Percentiles rank a stretch among this genome's conserved stretches.
Evolutionary conservation across 2,888 invertebrate species (phyloP).

Genomic region (Drosophila seclusa): DNA sequence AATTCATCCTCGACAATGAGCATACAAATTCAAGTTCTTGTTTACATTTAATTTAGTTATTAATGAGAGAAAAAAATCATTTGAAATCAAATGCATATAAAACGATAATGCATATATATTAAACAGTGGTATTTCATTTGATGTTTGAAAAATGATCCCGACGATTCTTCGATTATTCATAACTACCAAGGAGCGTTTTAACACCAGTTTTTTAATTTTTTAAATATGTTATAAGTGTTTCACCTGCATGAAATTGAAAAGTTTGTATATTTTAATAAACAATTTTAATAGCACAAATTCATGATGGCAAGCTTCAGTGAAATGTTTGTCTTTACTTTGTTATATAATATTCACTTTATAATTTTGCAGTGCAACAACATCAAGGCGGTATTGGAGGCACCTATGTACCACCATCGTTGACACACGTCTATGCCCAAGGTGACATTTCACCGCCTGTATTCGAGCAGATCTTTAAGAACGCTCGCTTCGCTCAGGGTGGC

Average conservation of each 20-base stretch:
- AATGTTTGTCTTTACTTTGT: background rate
- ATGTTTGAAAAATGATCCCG: background rate
- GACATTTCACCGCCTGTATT: constrained; percentile 96
- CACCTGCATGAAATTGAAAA: background rate
- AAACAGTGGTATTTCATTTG: background rate
- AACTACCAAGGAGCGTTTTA: background rate
- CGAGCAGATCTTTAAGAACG: constrained; percentile 97
- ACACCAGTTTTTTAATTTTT: background rate
- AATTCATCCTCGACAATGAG: constrained; percentile 13
- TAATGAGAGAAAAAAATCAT: background rate
- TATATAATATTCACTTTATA: constrained; percentile 21
- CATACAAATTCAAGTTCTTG: constrained; percentile 22
- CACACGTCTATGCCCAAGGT: constrained; percentile 88
- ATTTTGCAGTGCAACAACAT: constrained; percentile 77
- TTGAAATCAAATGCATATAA: background rate
- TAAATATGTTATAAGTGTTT: background rate
- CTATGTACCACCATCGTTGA: constrained; percentile 83
- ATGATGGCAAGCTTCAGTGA: constrained; percentile 6
- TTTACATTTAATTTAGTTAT: constrained; percentile 17
- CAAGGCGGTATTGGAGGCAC: constrained; percentile 78
- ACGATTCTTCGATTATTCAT: background rate
- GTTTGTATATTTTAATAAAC: no score
- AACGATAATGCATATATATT: background rate
- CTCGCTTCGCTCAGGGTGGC: constrained; percentile 97
- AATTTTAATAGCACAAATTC: background rate